phyloP scores from a whole-genome alignment of 2,797 vertebrate genomes.

The Chelonia mydas region DNA sequence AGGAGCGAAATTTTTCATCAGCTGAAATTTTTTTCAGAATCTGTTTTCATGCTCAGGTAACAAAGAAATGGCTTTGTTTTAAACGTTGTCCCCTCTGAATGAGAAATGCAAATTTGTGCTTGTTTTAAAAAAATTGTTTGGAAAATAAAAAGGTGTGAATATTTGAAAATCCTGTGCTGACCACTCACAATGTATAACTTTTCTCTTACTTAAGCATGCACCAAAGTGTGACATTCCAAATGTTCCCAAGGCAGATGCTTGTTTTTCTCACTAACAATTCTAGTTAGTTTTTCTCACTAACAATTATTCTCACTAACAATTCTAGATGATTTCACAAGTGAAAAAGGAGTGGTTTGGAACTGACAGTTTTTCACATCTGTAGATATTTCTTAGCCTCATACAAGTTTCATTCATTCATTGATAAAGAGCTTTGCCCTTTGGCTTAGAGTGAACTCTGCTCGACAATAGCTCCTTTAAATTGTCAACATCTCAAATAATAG shows the following conservation, averaged over 20 bases:
- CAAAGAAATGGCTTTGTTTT: background rate
- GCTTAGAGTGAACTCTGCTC: background rate
- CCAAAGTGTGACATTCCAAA: background rate
- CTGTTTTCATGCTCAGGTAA: background rate
- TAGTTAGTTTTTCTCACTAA: background rate
- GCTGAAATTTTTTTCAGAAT: background rate
- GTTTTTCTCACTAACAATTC: background rate
- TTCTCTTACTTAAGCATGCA: background rate
- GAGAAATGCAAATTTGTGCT: background rate
- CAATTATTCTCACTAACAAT: background rate
- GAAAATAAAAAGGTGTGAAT: constrained; percentile 4
- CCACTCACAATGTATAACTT: constrained; percentile 2
- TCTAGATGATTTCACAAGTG: background rate
- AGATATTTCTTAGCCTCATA: constrained; percentile 16
- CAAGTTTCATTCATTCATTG: constrained; percentile 3
- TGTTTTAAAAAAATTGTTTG: background rate
- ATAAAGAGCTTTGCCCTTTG: background rate
- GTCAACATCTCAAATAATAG: background rate
- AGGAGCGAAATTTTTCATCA: background rate
- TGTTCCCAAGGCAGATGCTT: background rate
- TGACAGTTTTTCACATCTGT: constrained; percentile 21
- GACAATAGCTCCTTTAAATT: background rate
- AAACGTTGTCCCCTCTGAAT: background rate
- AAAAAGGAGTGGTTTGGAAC: constrained; percentile 10
- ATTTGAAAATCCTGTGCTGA: background rate